phyloP scores from a whole-genome alignment of 2,888 invertebrate genomes.

The Netelia inedita region DNA sequence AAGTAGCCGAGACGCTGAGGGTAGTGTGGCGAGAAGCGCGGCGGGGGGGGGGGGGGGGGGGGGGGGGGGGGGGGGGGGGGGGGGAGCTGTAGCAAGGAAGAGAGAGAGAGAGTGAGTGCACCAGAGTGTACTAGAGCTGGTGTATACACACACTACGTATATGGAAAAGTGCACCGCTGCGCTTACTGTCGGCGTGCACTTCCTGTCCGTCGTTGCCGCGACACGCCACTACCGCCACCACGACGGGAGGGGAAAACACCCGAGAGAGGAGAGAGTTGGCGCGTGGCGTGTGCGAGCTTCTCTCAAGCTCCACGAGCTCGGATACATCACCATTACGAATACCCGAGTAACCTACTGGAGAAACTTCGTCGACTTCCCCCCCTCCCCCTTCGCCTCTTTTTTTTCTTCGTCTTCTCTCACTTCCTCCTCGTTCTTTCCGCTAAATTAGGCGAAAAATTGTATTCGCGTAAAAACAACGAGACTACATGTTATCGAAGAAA shows the following conservation, averaged over 20 bases:
- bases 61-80: not conserved
- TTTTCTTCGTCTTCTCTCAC: not conserved
- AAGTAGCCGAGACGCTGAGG: constrained; percentile 29
- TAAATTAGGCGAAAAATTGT: too few relatives aligned
- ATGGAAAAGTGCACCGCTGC: constrained; percentile 51
- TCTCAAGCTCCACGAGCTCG: constrained; percentile 51
- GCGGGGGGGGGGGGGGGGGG: not conserved
- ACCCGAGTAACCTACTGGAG: constrained; percentile 68
- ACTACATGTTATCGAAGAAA: too few relatives aligned
- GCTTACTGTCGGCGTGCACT: constrained; percentile 61
- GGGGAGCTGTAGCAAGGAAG: not conserved
- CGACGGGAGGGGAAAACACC: constrained; percentile 48
- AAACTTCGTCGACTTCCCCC: constrained; percentile 19
- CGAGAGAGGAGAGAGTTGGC: constrained; percentile 51
- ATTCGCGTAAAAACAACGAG: too few relatives aligned
- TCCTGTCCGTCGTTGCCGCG: constrained; percentile 63
- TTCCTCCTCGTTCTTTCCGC: not conserved
- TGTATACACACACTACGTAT: not conserved
- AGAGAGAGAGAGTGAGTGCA: constrained; percentile 39
- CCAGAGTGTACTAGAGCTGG: constrained; percentile 11
- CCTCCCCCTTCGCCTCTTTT: not conserved
- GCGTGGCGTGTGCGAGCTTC: constrained; percentile 61
- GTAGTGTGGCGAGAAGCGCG: not conserved
- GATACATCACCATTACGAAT: constrained; percentile 53
- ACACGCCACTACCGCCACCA: constrained; percentile 27